phyloP scores from a whole-genome alignment of 2,888 invertebrate genomes.

The Tachystola acroxantha region DNA sequence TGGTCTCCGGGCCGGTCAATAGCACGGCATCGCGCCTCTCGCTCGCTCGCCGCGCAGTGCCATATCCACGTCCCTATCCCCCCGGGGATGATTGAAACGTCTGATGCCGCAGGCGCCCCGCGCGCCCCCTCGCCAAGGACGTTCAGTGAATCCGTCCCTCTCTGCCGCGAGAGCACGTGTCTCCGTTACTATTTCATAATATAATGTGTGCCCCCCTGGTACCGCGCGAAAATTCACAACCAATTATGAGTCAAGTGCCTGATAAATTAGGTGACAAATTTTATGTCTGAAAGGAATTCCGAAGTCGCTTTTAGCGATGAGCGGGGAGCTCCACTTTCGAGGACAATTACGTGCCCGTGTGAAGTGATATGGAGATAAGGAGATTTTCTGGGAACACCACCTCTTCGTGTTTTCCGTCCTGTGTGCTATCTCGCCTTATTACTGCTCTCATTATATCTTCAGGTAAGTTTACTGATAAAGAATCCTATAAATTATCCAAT shows the following conservation, averaged over 20 bases:
- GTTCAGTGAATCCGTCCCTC: conserved; percentile 79
- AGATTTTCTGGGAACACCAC: conserved; percentile 52
- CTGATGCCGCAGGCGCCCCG: conserved; percentile 78
- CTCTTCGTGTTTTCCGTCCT: conserved; percentile 71
- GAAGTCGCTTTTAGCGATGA: conserved; percentile 60
- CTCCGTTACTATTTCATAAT: conserved; percentile 73
- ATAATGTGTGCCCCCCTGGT: conserved; percentile 74
- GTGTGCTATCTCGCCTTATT: conserved; percentile 56
- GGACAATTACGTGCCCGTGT: conserved; percentile 61
- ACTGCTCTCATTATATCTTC: conserved; percentile 48
- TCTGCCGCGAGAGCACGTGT: conserved; percentile 78
- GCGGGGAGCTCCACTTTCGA: conserved; percentile 49
- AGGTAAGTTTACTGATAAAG: conserved; percentile 43
- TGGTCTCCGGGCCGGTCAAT: conserved; percentile 76
- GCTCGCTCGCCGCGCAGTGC: conserved; percentile 32
- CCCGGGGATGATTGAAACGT: conserved; percentile 77
- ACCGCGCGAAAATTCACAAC: conserved; percentile 74
- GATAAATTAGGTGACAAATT: conserved; percentile 67
- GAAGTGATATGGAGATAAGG: conserved; percentile 74
- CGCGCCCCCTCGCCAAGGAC: conserved; percentile 75
- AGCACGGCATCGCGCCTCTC: conserved; percentile 66
- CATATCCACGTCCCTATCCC: conserved; percentile 49
- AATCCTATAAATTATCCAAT: not conserved
- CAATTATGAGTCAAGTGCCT: conserved; percentile 76
- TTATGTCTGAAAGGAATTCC: conserved; percentile 66